Conservation (phyloP, 2,888 invertebrate genomes). For the Mongoloraphidia duomilia region DNA sequence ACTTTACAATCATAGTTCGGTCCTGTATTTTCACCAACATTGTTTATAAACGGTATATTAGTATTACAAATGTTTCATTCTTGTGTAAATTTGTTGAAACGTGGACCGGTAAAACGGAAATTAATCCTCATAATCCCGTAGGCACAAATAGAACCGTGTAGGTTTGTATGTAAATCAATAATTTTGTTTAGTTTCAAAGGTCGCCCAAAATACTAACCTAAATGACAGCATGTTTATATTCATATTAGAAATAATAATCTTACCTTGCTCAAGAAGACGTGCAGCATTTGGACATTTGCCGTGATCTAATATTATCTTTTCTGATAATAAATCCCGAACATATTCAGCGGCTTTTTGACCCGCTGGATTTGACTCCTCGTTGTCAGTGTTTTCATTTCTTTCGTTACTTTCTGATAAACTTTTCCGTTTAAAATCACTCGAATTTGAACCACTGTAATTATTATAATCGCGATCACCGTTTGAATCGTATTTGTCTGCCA, state of each 20-base stretch:
- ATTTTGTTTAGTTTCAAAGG: no score
- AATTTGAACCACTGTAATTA: slow-evolving; percentile 19
- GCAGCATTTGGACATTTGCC: slow-evolving; percentile 55
- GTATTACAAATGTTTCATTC: no score
- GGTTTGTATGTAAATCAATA: no score
- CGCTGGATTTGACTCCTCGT: slow-evolving; percentile 40
- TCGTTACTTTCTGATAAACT: slow-evolving; percentile 16
- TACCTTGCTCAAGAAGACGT: slow-evolving; percentile 62
- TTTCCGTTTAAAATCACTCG: slow-evolving; percentile 26
- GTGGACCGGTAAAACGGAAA: no score
- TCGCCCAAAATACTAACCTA: no score
- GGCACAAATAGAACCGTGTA: no score
- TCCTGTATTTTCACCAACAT: no score
- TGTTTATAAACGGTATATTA: no score
- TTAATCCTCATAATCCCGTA: no score
- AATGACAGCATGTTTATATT: no score
- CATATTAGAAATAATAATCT: slow-evolving; percentile 10
- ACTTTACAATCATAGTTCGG: no score
- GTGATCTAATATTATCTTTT: slow-evolving; percentile 50
- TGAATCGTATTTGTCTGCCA: slow-evolving; percentile 28
- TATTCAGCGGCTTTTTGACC: slow-evolving; percentile 66
- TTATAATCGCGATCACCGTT: slow-evolving; percentile 26
- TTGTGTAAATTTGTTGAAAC: no score
- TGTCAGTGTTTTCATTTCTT: slow-evolving; percentile 30
- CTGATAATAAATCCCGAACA: slow-evolving; percentile 55